phyloP scores from a whole-genome alignment of 2,797 vertebrate genomes.

The Clangula hyemalis region DNA sequence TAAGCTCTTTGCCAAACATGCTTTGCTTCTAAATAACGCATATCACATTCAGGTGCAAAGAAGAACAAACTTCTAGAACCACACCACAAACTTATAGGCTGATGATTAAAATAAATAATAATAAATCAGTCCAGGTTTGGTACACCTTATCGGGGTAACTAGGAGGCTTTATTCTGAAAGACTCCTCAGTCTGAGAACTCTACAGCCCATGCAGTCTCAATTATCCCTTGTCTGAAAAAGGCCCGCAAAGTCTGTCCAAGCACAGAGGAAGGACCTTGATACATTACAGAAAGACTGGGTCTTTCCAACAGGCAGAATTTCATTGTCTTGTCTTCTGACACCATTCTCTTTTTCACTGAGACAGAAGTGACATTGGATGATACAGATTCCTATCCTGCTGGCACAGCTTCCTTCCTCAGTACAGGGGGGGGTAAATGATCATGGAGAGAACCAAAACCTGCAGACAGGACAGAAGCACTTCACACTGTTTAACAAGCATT shows the following conservation, averaged over 20 bases:
- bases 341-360: background rate
- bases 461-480: background rate
- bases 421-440: background rate
- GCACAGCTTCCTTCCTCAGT: background rate
- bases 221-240: background rate
- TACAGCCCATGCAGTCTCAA: fast-evolving
- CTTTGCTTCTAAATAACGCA: background rate
- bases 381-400: background rate
- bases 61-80: background rate
- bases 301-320: background rate
- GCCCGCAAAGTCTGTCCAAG: background rate
- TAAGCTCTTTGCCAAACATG: background rate
- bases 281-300: background rate
- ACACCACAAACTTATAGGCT: background rate
- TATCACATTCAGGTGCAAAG: background rate
- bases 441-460: background rate
- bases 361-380: background rate
- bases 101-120: background rate
- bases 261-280: background rate
- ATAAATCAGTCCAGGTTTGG: background rate
- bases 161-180: background rate
- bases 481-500: background rate
- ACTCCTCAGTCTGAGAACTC: background rate
- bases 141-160: background rate
- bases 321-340: background rate